These are phyloP conservation scores for Cepaea nemoralis DNA, from an alignment of 1,140 invertebrate genomes.

Conservation along the genomic window DNA sequence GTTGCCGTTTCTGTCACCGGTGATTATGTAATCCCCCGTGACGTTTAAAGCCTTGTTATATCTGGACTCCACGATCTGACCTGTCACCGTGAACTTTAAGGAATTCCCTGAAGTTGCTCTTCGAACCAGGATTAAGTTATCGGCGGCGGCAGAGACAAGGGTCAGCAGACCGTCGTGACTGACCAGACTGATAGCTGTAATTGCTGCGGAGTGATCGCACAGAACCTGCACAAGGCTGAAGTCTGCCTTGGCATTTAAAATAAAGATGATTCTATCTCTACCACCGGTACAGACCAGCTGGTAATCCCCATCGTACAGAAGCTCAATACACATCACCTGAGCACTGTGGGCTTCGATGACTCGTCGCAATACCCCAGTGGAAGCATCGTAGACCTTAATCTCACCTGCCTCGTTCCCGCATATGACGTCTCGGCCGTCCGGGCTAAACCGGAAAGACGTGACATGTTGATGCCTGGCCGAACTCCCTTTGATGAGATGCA, in stretches of 20 bases:
- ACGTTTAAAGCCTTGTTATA: not conserved
- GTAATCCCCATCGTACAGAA: slow-evolving; percentile 34
- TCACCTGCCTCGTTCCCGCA: slow-evolving; percentile 29
- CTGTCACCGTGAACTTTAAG: slow-evolving; percentile 25
- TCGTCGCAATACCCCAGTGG: slow-evolving; percentile 17
- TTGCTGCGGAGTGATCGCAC: slow-evolving; percentile 34
- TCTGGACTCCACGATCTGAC: slow-evolving; percentile 14
- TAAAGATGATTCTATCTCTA: slow-evolving; percentile 34
- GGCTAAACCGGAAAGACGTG: slow-evolving; percentile 6
- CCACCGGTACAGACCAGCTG: slow-evolving; percentile 33
- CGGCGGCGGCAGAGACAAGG: slow-evolving; percentile 23
- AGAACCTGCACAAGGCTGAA: slow-evolving; percentile 35
- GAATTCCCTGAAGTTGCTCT: not conserved
- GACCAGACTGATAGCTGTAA: slow-evolving; percentile 32
- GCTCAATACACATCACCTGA: slow-evolving; percentile 30
- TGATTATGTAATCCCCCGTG: slow-evolving; percentile 8
- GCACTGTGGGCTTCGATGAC: slow-evolving; percentile 38
- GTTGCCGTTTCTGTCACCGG: not conserved
- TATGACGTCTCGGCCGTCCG: slow-evolving; percentile 31
- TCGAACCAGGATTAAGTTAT: slow-evolving; percentile 19
- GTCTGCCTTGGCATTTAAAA: slow-evolving; percentile 29
- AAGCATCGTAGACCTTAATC: slow-evolving; percentile 37
- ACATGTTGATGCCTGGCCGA: not conserved
- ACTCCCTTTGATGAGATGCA: slow-evolving; percentile 6
- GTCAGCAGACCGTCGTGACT: slow-evolving; percentile 18